Base-by-base conservation (phyloP, 2,113 vertebrate species). In the Rhinopomastus cyanomelas region DNA sequence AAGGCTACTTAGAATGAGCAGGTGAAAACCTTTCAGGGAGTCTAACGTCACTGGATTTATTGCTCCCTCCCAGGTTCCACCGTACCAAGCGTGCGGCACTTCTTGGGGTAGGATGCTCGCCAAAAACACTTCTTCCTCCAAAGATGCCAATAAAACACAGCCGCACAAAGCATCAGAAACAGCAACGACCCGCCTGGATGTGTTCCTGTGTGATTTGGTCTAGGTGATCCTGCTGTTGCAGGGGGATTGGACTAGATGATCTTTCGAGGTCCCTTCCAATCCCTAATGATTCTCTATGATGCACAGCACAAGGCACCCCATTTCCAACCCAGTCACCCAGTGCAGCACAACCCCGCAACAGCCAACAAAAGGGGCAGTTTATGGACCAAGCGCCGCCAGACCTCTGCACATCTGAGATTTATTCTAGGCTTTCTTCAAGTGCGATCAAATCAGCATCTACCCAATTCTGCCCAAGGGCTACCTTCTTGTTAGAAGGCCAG, bases 391-490 rank as follows among this genome's bases (percentile, higher is more conserved):
- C 56, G 81, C 20, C 64, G 86, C 61, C 42, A 83, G 84, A 83
- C 67, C 69, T 77, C 89, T 92, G 55, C 89, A 88, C 87, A 92
- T 92, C 90, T 89, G 88, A 88, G 88, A 92, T 80, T 93, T 94
- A 88, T 84, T 94, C 91, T 91, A 92, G 91, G 94, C 86, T 69
- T 83, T 87, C 52, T 69, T 57, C 68, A 51, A 56, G 69, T 13
- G 66, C 7, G 76, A 96, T 96, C 94, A 94, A 95, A 94, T 96
- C 85, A 93, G 90, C 94, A 96, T 96, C 95, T 95, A 93, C 90
- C 93, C 95, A 96, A 97, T 96, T 97, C 95, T 75, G 85, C 84
- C 93, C 92, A 91, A 88, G 93, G 93, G 91, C 94, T 94, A 90
- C 91, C 83, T 90, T 92, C 93, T 95, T 96, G 90, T 91, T 93